Percentiles rank a stretch among this genome's conserved stretches.
phyloP scores from a whole-genome alignment of 1,140 invertebrate genomes.

The Maniola jurtina region DNA sequence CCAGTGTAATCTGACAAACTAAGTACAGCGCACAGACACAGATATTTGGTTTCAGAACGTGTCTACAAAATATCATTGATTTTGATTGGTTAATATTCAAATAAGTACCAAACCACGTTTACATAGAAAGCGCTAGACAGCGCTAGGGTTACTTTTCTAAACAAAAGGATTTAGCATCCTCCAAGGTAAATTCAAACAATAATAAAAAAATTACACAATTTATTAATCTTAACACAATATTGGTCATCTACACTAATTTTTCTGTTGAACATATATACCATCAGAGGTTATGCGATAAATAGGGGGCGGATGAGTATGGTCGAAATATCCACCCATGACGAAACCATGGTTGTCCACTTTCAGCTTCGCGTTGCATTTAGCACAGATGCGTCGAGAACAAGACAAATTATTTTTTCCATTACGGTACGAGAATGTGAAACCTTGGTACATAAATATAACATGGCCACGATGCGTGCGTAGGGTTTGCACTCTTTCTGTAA shows the following conservation, averaged over 20 bases:
- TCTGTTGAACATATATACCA: background rate
- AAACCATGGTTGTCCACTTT: slow-evolving; percentile 15
- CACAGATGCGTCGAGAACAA: slow-evolving; percentile 24
- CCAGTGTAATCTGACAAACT: too few relatives aligned
- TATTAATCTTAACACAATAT: too few relatives aligned
- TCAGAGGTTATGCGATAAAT: background rate
- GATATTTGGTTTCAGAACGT: too few relatives aligned
- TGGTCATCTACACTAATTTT: background rate
- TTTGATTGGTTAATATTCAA: too few relatives aligned
- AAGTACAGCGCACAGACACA: too few relatives aligned
- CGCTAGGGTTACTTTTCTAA: too few relatives aligned
- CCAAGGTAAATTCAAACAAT: too few relatives aligned
- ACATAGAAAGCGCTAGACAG: too few relatives aligned
- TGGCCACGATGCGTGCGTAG: background rate
- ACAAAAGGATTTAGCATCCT: too few relatives aligned
- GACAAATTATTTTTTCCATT: slow-evolving; percentile 11
- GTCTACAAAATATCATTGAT: too few relatives aligned
- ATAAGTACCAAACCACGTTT: too few relatives aligned
- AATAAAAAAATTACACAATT: too few relatives aligned
- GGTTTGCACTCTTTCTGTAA: background rate
- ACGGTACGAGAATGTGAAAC: background rate
- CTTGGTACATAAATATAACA: background rate
- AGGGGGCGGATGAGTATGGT: slow-evolving; percentile 30
- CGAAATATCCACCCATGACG: slow-evolving; percentile 7
- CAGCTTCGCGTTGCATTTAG: slow-evolving; percentile 24